Base-by-base conservation (phyloP, 2,888 invertebrate genomes). In the Pecten maximus region DNA sequence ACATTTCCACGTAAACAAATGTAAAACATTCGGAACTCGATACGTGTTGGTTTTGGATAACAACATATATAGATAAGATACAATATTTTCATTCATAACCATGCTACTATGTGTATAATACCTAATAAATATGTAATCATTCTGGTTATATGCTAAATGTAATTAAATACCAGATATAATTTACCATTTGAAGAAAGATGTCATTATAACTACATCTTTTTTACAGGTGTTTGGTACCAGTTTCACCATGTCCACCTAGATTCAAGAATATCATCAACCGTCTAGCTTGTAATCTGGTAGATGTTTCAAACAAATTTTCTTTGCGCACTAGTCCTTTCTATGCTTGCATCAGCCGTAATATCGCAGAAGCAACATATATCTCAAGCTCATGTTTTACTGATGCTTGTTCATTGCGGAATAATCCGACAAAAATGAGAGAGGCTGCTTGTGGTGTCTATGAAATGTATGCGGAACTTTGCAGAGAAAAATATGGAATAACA, bases 391-490 rank as follows among this genome's bases (percentile, higher is more conserved):
- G 74, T 74, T 0, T 74, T 12, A 74, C 0, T 35, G 74, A 74
- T 35, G 74, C 74, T 74, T 74, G 28, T 23, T 28, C 35, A 15
- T 10, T 74, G 0, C 28, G 8, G 10, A 8, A 35, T 2, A 28
- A 6, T 2, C 28, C 28, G 3, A 10, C 19, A 35, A 74, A 74
- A 74, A 28, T 74, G 74, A 28, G 28, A 35, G 10, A 6, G 1
- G 74, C 74, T 74, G 74, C 74, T 74, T 74, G 74, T 74, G 74
- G 10, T 74, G 35, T 35, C 74, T 74, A 74, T 35, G 35, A 74
- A 23, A 35, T 4, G 4, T 74, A 74, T 16, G 35, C 74, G 10
- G 74, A 6, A 74, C 12, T 74, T 35, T 74, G 74, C 15, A 74
- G 15, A 74, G 74, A 74, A 10, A 23, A 35, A 28, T 74, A 74